phyloP scores from a whole-genome alignment of 1,140 invertebrate genomes.

The Bombus polaris region DNA sequence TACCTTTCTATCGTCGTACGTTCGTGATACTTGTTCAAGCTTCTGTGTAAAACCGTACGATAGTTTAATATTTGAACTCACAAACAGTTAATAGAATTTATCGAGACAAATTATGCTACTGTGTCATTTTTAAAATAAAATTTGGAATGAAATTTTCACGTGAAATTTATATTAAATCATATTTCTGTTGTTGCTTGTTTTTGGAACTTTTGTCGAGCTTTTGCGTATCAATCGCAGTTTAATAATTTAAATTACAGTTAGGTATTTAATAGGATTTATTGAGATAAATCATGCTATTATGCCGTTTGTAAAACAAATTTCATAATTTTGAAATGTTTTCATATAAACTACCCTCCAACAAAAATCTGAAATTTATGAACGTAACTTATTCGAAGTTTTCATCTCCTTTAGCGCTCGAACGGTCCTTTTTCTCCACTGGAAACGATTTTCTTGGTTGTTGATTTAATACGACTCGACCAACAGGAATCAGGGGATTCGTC shows the following conservation, averaged over 20 bases:
- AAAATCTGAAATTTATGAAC: not conserved
- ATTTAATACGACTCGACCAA: not conserved
- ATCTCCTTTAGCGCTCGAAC: not conserved
- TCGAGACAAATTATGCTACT: too few species aligned
- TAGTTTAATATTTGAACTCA: not conserved
- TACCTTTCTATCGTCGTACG: not conserved
- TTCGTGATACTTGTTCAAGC: not conserved
- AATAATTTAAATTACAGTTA: not conserved
- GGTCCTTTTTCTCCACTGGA: too few species aligned
- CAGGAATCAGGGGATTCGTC: not conserved
- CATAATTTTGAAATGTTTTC: not conserved
- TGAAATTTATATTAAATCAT: not conserved
- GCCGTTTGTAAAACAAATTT: not conserved
- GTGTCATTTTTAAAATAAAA: not conserved
- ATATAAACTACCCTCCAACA: rapidly evolving
- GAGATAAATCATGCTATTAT: too few species aligned
- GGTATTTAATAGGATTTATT: not conserved
- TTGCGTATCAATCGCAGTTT: not conserved
- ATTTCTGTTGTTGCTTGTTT: not conserved
- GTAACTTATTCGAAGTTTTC: not conserved
- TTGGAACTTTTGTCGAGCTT: not conserved
- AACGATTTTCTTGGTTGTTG: not conserved
- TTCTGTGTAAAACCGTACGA: not conserved
- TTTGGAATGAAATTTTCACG: not conserved
- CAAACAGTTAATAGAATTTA: not conserved